A percentile compares a stretch with the other conserved stretches of the same genome.
Conservation (phyloP, 1,140 invertebrate species). For the Drosophila ironensis region DNA sequence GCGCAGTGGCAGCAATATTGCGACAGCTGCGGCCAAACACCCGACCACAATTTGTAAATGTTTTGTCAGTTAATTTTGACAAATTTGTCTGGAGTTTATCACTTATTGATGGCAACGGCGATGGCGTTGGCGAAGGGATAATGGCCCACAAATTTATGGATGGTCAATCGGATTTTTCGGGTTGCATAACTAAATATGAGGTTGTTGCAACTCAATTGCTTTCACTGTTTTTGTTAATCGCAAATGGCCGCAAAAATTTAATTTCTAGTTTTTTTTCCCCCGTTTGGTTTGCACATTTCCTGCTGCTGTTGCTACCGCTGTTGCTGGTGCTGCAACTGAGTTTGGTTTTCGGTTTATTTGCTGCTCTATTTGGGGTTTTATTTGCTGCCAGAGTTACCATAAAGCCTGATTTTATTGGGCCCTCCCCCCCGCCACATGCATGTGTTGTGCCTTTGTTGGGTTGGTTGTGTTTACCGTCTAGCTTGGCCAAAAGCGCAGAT, state of each 20-base stretch:
- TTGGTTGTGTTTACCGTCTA: slow-evolving; percentile 16
- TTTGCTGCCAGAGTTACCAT: slow-evolving; percentile 47
- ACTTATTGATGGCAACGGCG: slow-evolving; percentile 64
- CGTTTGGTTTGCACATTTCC: not conserved
- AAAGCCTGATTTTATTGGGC: slow-evolving; percentile 70
- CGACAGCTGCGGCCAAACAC: slow-evolving; percentile 5
- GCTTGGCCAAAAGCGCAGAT: slow-evolving; percentile 45
- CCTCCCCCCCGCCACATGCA: slow-evolving; percentile 28
- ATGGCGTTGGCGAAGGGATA: slow-evolving; percentile 11
- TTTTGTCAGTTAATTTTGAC: slow-evolving; percentile 71
- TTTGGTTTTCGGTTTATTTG: slow-evolving; percentile 50
- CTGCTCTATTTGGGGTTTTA: slow-evolving; percentile 45
- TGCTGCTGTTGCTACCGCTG: slow-evolving; percentile 22
- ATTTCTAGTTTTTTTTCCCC: slow-evolving; percentile 1
- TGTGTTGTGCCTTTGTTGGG: not conserved
- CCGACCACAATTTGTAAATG: slow-evolving; percentile 60
- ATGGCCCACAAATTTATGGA: slow-evolving; percentile 28
- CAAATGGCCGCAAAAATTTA: slow-evolving; percentile 46
- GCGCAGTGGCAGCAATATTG: slow-evolving; percentile 16
- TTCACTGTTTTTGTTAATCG: slow-evolving; percentile 33
- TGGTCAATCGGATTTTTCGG: slow-evolving; percentile 54
- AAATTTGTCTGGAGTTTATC: slow-evolving; percentile 70
- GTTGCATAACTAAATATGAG: slow-evolving; percentile 73
- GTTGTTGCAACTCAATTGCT: slow-evolving; percentile 57
- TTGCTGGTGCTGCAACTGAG: slow-evolving; percentile 24